Conservation (phyloP, 2,113 vertebrate genomes). For the Antigone vipio region DNA sequence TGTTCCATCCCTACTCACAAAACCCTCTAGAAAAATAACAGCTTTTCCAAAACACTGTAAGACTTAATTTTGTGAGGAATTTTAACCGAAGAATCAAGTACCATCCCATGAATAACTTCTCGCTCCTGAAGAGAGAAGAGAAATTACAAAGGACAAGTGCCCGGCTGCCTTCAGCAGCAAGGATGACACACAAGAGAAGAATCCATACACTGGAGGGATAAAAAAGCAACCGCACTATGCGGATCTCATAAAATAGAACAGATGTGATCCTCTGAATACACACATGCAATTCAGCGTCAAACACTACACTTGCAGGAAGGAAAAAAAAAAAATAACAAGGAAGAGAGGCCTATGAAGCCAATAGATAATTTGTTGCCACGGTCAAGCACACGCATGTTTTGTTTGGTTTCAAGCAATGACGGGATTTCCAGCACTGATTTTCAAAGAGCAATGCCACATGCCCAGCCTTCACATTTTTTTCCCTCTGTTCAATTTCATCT, state of each 20-base stretch:
- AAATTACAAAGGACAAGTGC: slow-evolving; percentile 5
- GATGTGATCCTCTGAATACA: not conserved
- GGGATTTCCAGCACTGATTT: not conserved
- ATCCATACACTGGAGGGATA: slow-evolving; percentile 8
- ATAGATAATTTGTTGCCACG: not conserved
- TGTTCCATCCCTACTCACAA: not conserved
- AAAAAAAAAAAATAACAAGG: not conserved
- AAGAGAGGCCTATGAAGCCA: not conserved
- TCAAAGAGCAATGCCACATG: not conserved
- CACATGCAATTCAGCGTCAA: not conserved
- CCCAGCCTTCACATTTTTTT: not conserved
- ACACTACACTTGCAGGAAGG: not conserved
- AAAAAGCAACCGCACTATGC: not conserved
- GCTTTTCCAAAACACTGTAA: not conserved
- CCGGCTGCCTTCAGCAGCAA: not conserved
- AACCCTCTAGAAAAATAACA: not conserved
- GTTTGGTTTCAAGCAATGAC: not conserved
- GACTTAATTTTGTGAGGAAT: not conserved
- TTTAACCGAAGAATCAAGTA: not conserved
- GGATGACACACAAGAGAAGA: slow-evolving; percentile 30
- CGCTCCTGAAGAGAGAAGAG: not conserved
- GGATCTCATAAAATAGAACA: slow-evolving; percentile 5
- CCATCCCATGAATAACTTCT: slow-evolving; percentile 21
- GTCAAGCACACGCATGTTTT: not conserved
- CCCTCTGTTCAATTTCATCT: slow-evolving; percentile 18